Evolutionary conservation across 2,888 invertebrate genomes (phyloP), one percentile per base, ranked within the genome.

Genomic region (Xylota sylvarum): DNA sequence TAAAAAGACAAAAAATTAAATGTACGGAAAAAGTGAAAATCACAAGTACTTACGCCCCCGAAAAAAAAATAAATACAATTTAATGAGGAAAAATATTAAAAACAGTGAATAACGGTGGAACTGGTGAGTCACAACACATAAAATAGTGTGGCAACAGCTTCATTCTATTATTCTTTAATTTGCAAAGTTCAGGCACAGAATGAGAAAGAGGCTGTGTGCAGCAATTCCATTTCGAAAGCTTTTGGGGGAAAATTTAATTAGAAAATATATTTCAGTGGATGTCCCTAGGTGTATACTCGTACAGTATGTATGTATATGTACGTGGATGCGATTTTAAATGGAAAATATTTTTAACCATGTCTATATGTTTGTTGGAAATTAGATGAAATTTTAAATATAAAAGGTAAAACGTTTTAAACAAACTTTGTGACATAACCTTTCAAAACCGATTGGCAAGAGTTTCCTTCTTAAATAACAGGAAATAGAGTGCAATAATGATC

Each of bases 21-120:
- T n/a, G 67, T 12, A 48, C n/a, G 19, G 10, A 37, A 37, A 23
- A 27, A 23, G 27, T 60, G 48, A 4, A 48, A 27, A 32, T 70
- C 30, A 43, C 43, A 56, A 60, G 50, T n/a, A 65, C 43, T 43
- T 50, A 73, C 60, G 72, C 72, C 72, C 72, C 50, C 17, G 4
- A 40, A 72, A 17, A 32, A 43, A 46, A 35, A 72, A 14, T n/a
- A 43, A 27, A 32, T 56, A 64, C 2, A 43, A 46, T 1, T 30
- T 62, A 30, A 43, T 43, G 50, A 23, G 50, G 10, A 23, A 50
- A 17, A 50, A 23, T 23, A 50, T 50, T 17, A 23, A 50, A 50
- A 19, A 19, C 9, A 9, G 19, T 19, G 9, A 48, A 17, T 46
- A 17, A 23, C 19, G 9, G 10, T 19, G 19, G 2, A 17, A 50